Evolutionary conservation across 2,113 vertebrate genomes (phyloP).

Genomic region (Burhinus oedicnemus): DNA sequence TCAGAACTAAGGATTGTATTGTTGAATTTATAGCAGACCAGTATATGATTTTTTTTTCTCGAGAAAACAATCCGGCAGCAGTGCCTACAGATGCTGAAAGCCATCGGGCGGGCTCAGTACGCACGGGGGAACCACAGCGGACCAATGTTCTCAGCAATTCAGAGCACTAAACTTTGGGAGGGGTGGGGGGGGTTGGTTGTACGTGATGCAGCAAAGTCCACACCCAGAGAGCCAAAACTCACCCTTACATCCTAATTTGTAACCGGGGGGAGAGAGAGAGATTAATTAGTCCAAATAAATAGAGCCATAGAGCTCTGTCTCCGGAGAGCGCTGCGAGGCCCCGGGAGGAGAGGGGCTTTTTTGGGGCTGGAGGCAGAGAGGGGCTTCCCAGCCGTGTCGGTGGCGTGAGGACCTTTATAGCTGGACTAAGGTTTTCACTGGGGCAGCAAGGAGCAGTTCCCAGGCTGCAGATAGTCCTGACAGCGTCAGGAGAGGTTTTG

Average conservation of each 20-base stretch:
- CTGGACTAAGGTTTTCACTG: slow-evolving; percentile 66
- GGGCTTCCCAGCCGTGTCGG: slow-evolving; percentile 27
- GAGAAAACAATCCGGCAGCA: slow-evolving; percentile 59
- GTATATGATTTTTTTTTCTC: slow-evolving; percentile 56
- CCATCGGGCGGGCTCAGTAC: slow-evolving; percentile 20
- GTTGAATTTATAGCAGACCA: slow-evolving; percentile 72
- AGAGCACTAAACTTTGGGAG: slow-evolving; percentile 43
- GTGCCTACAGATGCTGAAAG: slow-evolving; percentile 45
- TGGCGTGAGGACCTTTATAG: slow-evolving; percentile 54
- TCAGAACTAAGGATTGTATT: slow-evolving; percentile 82
- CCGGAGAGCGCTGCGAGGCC: not conserved
- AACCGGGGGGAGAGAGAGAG: not conserved
- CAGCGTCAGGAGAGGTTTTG: not conserved
- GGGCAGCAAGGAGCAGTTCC: not conserved
- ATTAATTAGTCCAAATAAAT: not conserved
- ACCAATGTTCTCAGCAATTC: slow-evolving; percentile 69
- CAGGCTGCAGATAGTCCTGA: slow-evolving; percentile 1
- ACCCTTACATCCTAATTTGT: slow-evolving; percentile 12
- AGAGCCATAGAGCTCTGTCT: slow-evolving; percentile 50
- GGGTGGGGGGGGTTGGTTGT: not conserved
- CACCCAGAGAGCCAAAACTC: slow-evolving; percentile 25
- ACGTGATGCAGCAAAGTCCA: not conserved
- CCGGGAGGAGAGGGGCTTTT: not conserved
- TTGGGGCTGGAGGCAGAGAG: slow-evolving; percentile 31
- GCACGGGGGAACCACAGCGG: slow-evolving; percentile 44